Evolutionary conservation across 2,113 vertebrate genomes (phyloP), one percentile per base, ranked within the genome.

Genomic region (Ranitomeya variabilis): DNA sequence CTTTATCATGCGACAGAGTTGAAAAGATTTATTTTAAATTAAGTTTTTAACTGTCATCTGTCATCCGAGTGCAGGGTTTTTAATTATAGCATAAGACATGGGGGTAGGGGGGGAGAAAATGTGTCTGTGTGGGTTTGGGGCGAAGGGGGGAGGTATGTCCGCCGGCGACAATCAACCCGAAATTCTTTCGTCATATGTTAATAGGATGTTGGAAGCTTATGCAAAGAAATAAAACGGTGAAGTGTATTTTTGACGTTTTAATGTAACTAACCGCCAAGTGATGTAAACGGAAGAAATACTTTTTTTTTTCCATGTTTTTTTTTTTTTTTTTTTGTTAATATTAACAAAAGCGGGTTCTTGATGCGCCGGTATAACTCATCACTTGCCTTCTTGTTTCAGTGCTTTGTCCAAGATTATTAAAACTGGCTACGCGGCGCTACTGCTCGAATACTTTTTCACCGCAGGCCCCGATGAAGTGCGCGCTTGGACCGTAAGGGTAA

Each of bases 31-130:
- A 99, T 98, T 97, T 98, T 97, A 98, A 99, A 99, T 99, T 98
- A 99, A 99, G 98, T 99, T 99, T 99, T 99, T 98, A 99, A 99
- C 98, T 99, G 98, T 99, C 98, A 99, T 99, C 98, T 99, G 98
- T 99, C 98, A 99, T 98, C 97, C 96, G 97, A 92, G 96, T 97
- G 97, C 94, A 94, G 95, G 96, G 95, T 95, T 96, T 88, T 96
- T 99, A 99, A 99, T 99, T 99, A 99, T 98, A 99, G 98, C 97
- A 98, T 97, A 96, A 96, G 95, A 97, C 97, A 23, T 18, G 52
- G 31, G 66, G 26, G 80, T 10, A 14, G 15, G 79, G 79, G 79
- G 52, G 54, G 11, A 10, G 52, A 31, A 31, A 31, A 31, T 31
- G 26, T 31, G 26, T 31, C n/a, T n/a, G n/a, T n/a, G n/a, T n/a